phyloP scores from a whole-genome alignment of 2,113 vertebrate genomes.

The Meles meles region DNA sequence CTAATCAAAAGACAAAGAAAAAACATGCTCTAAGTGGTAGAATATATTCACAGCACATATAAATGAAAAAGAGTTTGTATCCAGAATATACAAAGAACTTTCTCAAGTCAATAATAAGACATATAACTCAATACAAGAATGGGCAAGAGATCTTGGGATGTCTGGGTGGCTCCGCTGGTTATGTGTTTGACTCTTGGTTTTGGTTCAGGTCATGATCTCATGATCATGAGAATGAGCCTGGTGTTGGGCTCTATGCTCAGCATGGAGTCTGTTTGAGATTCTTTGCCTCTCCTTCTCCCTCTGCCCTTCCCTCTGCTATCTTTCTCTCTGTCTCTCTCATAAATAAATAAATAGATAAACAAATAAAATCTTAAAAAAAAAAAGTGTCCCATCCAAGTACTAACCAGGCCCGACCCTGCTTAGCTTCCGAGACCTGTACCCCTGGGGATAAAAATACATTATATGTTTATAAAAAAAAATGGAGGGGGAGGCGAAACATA shows the following conservation, averaged over 20 bases:
- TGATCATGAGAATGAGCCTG: not conserved
- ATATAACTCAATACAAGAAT: not conserved
- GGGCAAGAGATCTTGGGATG: not conserved
- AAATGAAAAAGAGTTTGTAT: not conserved
- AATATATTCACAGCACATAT: not conserved
- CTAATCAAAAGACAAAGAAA: constrained; percentile 15
- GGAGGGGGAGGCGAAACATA: too few species aligned
- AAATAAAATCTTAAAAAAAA: not conserved
- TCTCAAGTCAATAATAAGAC: not conserved
- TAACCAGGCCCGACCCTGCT: too few species aligned
- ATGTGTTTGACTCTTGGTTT: not conserved
- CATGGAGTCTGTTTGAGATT: not conserved
- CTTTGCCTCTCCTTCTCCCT: not conserved
- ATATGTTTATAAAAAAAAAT: too few species aligned
- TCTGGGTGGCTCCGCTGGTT: not conserved
- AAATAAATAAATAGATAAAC: not conserved
- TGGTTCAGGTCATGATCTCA: not conserved
- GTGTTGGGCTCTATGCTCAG: not conserved
- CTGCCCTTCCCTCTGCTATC: not conserved
- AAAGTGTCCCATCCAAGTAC: too few species aligned
- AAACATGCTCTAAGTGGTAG: not conserved
- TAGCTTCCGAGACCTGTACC: too few species aligned
- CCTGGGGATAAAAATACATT: too few species aligned
- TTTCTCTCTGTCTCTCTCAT: not conserved
- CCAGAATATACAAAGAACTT: not conserved